Percentiles rank a stretch among this genome's conserved stretches.
Evolutionary conservation across 2,113 vertebrate species (phyloP).

Genomic region (Girardinichthys multiradiatus): DNA sequence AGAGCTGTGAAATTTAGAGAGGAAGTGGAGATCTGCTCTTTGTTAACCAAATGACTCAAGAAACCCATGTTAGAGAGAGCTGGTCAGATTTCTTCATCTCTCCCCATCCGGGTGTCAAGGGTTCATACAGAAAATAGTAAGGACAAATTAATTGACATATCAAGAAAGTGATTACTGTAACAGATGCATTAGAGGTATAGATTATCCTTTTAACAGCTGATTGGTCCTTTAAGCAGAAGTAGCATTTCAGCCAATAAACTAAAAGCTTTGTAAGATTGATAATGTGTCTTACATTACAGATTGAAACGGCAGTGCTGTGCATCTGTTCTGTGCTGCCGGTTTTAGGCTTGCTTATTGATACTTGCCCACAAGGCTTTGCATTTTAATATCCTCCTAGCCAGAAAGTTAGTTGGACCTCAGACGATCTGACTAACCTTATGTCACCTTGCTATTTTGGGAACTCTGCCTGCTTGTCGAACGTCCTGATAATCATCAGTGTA

Average conservation of each 20-base stretch:
- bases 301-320: slow-evolving; percentile 32
- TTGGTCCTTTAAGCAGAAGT: slow-evolving; percentile 58
- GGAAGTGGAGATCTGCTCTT: slow-evolving; percentile 57
- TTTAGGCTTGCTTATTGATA: slow-evolving; percentile 55
- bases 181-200: slow-evolving; percentile 48
- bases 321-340: slow-evolving; percentile 26
- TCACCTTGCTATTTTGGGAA: slow-evolving; percentile 67
- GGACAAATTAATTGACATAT: slow-evolving; percentile 36
- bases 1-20: slow-evolving; percentile 65
- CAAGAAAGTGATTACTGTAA: slow-evolving; percentile 40
- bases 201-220: slow-evolving; percentile 49
- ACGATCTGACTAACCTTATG: slow-evolving; percentile 68
- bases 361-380: slow-evolving; percentile 45
- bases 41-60: slow-evolving; percentile 51
- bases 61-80: slow-evolving; percentile 36
- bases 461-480: slow-evolving; percentile 41
- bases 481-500: slow-evolving; percentile 54
- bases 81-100: slow-evolving; percentile 25
- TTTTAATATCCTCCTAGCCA: slow-evolving; percentile 67
- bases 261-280: slow-evolving; percentile 61
- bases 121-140: slow-evolving; percentile 14
- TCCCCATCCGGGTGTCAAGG: not conserved
- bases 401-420: slow-evolving; percentile 61
- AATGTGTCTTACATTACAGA: slow-evolving; percentile 44
- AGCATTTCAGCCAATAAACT: slow-evolving; percentile 38